phyloP scores from a whole-genome alignment of 2,113 vertebrate genomes.

The Myotis davidii region DNA sequence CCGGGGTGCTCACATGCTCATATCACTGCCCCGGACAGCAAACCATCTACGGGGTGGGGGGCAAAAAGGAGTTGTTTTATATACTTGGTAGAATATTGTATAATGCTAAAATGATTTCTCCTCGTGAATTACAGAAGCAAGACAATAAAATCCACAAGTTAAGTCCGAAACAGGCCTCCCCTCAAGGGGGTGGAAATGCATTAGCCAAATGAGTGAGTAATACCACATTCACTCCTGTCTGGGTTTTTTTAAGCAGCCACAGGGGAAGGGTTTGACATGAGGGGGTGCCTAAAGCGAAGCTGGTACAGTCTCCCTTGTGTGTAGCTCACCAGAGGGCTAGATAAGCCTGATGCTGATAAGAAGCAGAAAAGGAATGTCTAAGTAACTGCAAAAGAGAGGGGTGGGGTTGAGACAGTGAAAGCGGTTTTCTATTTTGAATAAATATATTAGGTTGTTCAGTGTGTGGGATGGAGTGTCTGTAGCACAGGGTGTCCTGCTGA shows the following conservation, averaged over 20 bases:
- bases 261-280: not conserved
- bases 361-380: not conserved
- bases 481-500: not conserved
- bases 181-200: not conserved
- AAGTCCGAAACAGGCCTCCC: not conserved
- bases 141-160: not conserved
- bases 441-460: slow-evolving; percentile 51
- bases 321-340: not conserved
- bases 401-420: not conserved
- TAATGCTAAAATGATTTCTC: slow-evolving; percentile 15
- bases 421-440: slow-evolving; percentile 59
- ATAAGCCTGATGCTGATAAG: not conserved
- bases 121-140: not conserved
- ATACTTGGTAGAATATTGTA: slow-evolving; percentile 3
- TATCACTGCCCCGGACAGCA: not conserved
- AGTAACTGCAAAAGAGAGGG: not conserved
- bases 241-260: not conserved
- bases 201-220: not conserved
- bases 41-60: not conserved
- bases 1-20: not conserved
- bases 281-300: not conserved
- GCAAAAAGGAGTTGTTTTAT: slow-evolving; percentile 19
- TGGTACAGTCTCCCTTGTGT: not conserved
- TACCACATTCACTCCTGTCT: not conserved
- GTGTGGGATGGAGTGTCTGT: slow-evolving; percentile 12